Conservation (phyloP, 2,888 invertebrate species). For the Ferrisia virgata region DNA sequence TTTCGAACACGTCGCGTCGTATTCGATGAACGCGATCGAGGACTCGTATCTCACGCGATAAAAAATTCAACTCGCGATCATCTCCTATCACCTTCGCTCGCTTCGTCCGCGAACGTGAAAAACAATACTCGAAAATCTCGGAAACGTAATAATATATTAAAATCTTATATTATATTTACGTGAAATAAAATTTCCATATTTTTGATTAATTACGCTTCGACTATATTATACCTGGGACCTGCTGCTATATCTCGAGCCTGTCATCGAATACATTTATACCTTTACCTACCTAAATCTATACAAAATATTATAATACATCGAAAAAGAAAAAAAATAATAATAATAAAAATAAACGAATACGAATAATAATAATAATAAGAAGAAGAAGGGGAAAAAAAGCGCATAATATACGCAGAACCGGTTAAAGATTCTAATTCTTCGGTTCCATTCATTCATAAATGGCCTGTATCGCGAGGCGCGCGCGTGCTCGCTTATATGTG, state of each 20-base stretch:
- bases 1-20: not conserved
- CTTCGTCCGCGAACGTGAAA: not conserved
- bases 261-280: not conserved
- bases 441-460: not conserved
- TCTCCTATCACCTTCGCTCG: not conserved
- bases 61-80: not conserved
- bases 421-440: not conserved
- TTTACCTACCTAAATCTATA: too few relatives aligned
- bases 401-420: not conserved
- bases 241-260: not conserved
- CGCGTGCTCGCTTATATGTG: not conserved
- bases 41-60: not conserved
- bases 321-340: not conserved
- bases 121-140: not conserved
- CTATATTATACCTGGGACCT: not conserved
- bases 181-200: not conserved
- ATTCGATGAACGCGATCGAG: not conserved
- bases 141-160: not conserved
- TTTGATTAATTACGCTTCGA: conserved; percentile 5
- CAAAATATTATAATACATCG: too few relatives aligned
- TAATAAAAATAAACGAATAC: too few relatives aligned
- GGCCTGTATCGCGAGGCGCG: not conserved
- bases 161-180: not conserved
- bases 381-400: not conserved
- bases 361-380: too few relatives aligned